Evolutionary conservation across 2,797 vertebrate genomes (phyloP).

Genomic region (Oceanodroma leucorhoa): DNA sequence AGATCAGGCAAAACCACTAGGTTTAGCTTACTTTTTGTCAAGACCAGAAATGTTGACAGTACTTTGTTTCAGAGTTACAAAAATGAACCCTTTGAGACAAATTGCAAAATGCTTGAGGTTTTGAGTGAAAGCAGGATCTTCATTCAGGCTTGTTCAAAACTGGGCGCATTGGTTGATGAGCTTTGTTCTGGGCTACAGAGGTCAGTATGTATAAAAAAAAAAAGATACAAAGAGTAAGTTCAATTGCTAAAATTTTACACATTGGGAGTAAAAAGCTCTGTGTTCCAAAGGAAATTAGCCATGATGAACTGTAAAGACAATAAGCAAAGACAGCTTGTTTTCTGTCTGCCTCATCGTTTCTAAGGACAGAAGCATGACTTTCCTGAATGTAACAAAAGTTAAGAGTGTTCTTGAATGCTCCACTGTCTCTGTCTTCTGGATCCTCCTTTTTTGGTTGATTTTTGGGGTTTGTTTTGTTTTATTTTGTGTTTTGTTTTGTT

Average conservation of each 20-base stretch:
- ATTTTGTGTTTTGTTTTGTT: neutral
- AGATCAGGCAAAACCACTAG: neutral
- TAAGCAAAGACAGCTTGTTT: neutral
- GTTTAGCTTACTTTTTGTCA: neutral
- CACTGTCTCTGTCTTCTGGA: neutral
- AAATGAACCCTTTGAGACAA: neutral
- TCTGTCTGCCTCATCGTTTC: neutral
- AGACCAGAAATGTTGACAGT: neutral
- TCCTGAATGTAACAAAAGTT: accelerated
- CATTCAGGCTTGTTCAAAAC: neutral
- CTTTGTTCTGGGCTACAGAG: neutral
- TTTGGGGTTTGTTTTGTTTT: neutral
- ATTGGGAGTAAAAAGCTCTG: neutral
- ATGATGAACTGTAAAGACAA: neutral
- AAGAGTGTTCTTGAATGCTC: neutral
- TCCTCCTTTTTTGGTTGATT: neutral
- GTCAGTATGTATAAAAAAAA: neutral
- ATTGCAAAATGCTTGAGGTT: neutral
- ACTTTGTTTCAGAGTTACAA: neutral
- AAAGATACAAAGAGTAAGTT: neutral
- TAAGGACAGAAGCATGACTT: neutral
- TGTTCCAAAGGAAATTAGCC: neutral
- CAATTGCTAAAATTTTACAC: neutral
- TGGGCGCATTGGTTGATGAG: accelerated
- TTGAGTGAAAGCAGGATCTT: neutral